Conservation (phyloP, 1,140 invertebrate genomes). For the Zophobas atratus region DNA sequence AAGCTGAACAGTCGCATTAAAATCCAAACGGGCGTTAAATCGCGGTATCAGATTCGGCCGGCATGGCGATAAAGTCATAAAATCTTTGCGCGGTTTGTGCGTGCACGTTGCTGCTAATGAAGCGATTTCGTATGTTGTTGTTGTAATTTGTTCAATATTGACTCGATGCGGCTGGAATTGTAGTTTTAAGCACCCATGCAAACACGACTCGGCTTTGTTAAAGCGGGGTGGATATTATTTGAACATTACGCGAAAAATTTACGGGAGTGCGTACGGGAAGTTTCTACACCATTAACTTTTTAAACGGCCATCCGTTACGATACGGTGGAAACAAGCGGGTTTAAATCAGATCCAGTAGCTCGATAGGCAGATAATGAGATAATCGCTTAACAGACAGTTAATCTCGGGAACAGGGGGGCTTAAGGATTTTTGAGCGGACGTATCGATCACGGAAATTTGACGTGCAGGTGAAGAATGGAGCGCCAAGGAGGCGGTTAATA, state of each 20-base stretch:
- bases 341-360: neutral
- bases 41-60: neutral
- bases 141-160: constrained; percentile 33
- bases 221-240: constrained; percentile 8
- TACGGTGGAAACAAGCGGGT: constrained; percentile 1
- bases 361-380: constrained; percentile 25
- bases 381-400: constrained; percentile 18
- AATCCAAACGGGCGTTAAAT: neutral
- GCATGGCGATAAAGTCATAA: constrained; percentile 3
- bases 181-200: neutral
- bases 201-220: neutral
- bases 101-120: constrained; percentile 3
- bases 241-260: constrained; percentile 11
- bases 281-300: constrained; percentile 12
- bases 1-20: constrained; percentile 3
- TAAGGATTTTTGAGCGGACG: neutral
- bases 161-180: constrained; percentile 8
- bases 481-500: no score
- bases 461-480: no score
- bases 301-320: constrained; percentile 7
- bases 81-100: neutral
- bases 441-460: neutral
- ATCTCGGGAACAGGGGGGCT: constrained; percentile 5
- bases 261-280: neutral
- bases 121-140: constrained; percentile 24